These are phyloP conservation scores for Meriones unguiculatus DNA, from an alignment of 2,113 vertebrate species.

Conservation along the genomic window DNA sequence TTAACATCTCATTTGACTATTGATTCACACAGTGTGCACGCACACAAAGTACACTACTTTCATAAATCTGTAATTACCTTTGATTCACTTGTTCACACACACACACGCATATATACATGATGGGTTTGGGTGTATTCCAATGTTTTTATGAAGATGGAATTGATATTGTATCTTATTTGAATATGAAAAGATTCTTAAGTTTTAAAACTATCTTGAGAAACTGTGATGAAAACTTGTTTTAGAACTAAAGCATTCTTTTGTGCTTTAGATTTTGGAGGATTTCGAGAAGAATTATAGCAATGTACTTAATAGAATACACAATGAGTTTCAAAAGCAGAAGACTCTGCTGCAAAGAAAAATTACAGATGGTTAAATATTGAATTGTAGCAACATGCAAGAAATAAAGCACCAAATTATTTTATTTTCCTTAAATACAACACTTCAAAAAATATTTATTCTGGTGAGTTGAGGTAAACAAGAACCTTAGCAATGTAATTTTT, in stretches of 20 bases:
- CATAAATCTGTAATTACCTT: too few species aligned
- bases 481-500: background rate
- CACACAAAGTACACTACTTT: too few species aligned
- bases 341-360: slow-evolving; percentile 94
- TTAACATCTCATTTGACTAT: too few species aligned
- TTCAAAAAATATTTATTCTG: background rate
- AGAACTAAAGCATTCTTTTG: background rate
- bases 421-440: background rate
- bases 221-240: background rate
- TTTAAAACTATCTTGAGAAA: background rate
- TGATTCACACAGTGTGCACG: too few species aligned
- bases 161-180: background rate
- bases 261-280: slow-evolving; percentile 92
- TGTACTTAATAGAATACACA: slow-evolving; percentile 91
- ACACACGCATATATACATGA: too few species aligned
- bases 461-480: background rate
- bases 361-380: too few species aligned
- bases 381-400: background rate
- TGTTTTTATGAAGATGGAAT: too few species aligned
- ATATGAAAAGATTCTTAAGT: background rate
- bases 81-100: too few species aligned
- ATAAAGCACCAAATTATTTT: background rate
- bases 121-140: too few species aligned
- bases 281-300: slow-evolving; percentile 90
- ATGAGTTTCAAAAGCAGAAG: slow-evolving; percentile 95